A percentile compares a stretch with the other conserved stretches of the same genome.
Conservation (phyloP, 2,797 vertebrate species). For the Acrossocheilus fasciatus region DNA sequence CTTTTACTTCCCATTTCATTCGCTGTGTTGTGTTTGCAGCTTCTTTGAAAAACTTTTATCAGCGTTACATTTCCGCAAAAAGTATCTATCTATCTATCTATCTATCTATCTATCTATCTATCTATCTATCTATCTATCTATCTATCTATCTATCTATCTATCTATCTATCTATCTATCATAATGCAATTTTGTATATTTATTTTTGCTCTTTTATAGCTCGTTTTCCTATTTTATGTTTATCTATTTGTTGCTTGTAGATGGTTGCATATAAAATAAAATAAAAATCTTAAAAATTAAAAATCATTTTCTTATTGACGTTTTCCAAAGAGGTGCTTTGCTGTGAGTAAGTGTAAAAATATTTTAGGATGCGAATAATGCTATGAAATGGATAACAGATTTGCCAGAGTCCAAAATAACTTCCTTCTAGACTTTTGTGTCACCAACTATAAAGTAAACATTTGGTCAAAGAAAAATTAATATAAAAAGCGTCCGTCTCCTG, state of each 20-base stretch:
- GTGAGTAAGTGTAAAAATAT: neutral
- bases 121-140: too few relatives aligned
- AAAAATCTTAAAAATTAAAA: neutral
- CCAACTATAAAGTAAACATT: too few relatives aligned
- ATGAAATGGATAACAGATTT: neutral
- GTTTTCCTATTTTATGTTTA: neutral
- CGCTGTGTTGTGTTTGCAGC: neutral
- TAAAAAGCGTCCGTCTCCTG: constrained; percentile 14
- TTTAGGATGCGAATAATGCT: neutral
- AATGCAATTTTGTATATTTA: neutral
- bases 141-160: too few relatives aligned
- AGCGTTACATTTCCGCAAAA: too few relatives aligned
- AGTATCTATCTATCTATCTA: too few relatives aligned
- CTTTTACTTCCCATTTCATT: constrained; percentile 12
- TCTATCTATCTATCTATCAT: too few relatives aligned
- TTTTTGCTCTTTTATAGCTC: neutral
- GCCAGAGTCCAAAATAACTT: neutral
- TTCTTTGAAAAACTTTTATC: neutral
- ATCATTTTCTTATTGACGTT: neutral
- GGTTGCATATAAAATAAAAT: neutral
- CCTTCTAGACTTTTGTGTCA: neutral
- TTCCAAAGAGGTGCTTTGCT: neutral
- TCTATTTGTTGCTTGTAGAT: neutral
- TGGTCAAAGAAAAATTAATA: too few relatives aligned
- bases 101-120: too few relatives aligned